Evolutionary conservation across 1,140 invertebrate genomes (phyloP).

Genomic region (Diploscapter pachys): DNA sequence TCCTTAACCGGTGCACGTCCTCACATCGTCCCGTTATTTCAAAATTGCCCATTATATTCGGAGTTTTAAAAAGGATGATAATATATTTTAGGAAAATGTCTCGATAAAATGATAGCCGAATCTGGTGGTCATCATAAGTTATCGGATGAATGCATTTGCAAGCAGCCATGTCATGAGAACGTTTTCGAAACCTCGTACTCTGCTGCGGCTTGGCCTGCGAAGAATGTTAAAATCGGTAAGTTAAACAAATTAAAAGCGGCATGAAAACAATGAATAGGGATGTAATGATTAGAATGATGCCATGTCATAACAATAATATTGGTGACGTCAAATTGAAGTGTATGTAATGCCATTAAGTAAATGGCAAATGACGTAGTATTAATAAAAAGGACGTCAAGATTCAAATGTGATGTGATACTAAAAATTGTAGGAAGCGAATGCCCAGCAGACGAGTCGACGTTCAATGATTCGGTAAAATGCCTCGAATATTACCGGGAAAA

Average conservation of each 20-base stretch:
- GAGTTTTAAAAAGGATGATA: too few species aligned
- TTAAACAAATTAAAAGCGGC: background rate
- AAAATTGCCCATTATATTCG: too few species aligned
- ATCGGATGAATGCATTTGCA: slow-evolving; percentile 49
- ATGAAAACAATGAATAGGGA: too few species aligned
- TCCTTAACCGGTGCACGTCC: background rate
- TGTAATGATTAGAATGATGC: too few species aligned
- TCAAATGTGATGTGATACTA: too few species aligned
- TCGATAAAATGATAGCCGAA: slow-evolving; percentile 50
- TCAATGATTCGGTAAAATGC: slow-evolving; percentile 38
- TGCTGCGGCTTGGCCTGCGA: slow-evolving; percentile 56
- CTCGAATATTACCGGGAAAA: slow-evolving; percentile 41
- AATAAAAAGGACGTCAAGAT: too few species aligned
- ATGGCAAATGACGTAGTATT: too few species aligned
- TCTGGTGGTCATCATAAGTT: slow-evolving; percentile 58
- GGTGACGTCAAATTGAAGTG: too few species aligned
- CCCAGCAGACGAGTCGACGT: slow-evolving; percentile 32
- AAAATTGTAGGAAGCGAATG: too few species aligned
- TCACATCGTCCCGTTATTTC: too few species aligned
- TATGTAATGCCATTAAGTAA: too few species aligned
- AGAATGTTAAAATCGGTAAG: slow-evolving; percentile 55
- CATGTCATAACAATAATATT: too few species aligned
- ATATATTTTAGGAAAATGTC: slow-evolving; percentile 39
- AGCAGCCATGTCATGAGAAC: slow-evolving; percentile 53
- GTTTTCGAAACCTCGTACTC: slow-evolving; percentile 59